Conservation (phyloP, 2,113 vertebrate genomes). For the Reinhardtius hippoglossoides region DNA sequence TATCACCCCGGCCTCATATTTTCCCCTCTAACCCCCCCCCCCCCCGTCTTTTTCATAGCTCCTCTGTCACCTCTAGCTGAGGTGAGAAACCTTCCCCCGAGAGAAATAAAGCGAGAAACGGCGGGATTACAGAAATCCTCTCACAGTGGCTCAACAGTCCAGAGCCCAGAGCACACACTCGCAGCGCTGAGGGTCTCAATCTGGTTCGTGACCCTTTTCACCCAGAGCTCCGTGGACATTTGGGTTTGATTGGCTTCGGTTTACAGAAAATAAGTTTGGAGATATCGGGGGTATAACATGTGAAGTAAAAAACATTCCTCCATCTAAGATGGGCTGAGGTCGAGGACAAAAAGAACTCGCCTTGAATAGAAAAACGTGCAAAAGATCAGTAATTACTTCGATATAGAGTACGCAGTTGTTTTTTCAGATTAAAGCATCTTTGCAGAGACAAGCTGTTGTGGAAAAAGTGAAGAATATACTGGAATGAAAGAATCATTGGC, state of each 20-base stretch:
- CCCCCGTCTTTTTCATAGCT: slow-evolving; percentile 44
- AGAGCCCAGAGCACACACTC: slow-evolving; percentile 47
- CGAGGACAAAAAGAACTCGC: slow-evolving; percentile 8
- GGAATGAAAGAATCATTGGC: no score
- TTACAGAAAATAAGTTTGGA: slow-evolving; percentile 19
- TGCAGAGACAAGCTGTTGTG: no score
- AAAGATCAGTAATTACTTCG: no score
- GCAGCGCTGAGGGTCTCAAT: slow-evolving; percentile 41
- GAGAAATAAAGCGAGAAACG: slow-evolving; percentile 63
- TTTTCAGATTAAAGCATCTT: no score
- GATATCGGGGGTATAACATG: slow-evolving; percentile 12
- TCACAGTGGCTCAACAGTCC: slow-evolving; percentile 63
- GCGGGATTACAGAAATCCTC: slow-evolving; percentile 70
- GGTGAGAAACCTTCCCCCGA: slow-evolving; percentile 58
- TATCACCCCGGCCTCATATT: slow-evolving; percentile 69
- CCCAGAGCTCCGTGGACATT: slow-evolving; percentile 27
- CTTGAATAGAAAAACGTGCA: no score
- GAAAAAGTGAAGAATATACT: no score
- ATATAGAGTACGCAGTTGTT: no score
- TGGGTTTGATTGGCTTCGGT: slow-evolving; percentile 56
- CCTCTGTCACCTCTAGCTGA: slow-evolving; percentile 56
- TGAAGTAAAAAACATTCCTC: slow-evolving; percentile 27
- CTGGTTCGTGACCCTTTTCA: slow-evolving; percentile 62
- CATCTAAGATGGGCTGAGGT: background rate
- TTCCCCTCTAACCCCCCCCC: background rate